phyloP scores from a whole-genome alignment of 1,140 invertebrate species.

The Xylocopa sonorina region DNA sequence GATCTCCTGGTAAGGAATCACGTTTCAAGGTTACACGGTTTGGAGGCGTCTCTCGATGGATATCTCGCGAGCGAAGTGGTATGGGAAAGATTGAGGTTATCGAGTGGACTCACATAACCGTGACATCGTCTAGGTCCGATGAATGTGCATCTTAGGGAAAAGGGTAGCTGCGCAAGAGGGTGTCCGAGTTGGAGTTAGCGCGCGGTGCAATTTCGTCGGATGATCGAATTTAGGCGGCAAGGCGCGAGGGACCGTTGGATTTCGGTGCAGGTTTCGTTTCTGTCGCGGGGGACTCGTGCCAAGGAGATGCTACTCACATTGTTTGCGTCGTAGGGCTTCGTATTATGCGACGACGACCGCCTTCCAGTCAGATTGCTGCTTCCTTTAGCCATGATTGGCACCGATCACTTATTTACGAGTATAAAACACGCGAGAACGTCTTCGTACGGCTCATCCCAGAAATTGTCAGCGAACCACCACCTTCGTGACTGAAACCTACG shows the following conservation, averaged over 20 bases:
- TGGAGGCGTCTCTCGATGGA: constrained; percentile 22
- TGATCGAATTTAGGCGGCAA: background rate
- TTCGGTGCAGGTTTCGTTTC: constrained; percentile 5
- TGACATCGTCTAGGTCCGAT: constrained; percentile 27
- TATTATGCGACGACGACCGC: constrained; percentile 66
- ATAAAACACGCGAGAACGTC: constrained; percentile 37
- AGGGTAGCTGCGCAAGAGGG: background rate
- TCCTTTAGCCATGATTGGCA: constrained; percentile 66
- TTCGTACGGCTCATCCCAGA: constrained; percentile 60
- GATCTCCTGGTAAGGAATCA: constrained; percentile 12
- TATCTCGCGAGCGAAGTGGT: constrained; percentile 32
- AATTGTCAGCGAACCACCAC: constrained; percentile 71
- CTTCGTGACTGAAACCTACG: constrained; percentile 68
- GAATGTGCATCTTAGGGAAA: constrained; percentile 12
- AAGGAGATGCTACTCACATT: constrained; percentile 75
- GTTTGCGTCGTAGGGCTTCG: constrained; percentile 78
- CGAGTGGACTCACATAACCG: constrained; percentile 60
- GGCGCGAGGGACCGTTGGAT: constrained; percentile 40
- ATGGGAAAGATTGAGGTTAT: constrained; percentile 73
- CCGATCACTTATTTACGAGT: constrained; percentile 61
- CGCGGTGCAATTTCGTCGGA: background rate
- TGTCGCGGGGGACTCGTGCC: constrained; percentile 31
- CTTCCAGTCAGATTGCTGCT: constrained; percentile 70
- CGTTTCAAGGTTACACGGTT: constrained; percentile 62
- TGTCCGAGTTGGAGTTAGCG: background rate